These are phyloP conservation scores for Intellagama lesueurii DNA, from an alignment of 2,797 vertebrate species.

Conservation along the genomic window DNA sequence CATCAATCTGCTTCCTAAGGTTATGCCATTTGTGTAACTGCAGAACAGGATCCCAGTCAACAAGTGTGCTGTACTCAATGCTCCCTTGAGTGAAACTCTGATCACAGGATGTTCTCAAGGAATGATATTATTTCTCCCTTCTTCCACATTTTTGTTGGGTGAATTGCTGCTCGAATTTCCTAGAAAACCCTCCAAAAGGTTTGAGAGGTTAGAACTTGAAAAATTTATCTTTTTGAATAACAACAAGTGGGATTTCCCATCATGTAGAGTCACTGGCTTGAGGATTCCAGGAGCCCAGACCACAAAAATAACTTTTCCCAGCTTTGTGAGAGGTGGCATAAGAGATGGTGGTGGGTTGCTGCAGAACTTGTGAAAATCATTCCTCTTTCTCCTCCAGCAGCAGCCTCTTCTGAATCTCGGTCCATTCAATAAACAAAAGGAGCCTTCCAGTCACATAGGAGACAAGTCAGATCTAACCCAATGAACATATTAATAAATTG, in stretches of 20 bases:
- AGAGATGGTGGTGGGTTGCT: neutral
- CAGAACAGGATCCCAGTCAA: neutral
- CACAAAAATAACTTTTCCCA: too few relatives aligned
- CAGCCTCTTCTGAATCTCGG: neutral
- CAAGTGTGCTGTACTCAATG: neutral
- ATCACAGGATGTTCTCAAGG: neutral
- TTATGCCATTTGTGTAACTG: too few relatives aligned
- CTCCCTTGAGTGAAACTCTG: neutral
- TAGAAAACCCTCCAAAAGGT: too few relatives aligned
- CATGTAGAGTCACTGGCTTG: too few relatives aligned
- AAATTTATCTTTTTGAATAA: too few relatives aligned
- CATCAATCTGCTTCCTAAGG: too few relatives aligned
- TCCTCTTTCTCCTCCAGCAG: neutral
- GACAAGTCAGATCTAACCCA: neutral
- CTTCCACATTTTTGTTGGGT: neutral
- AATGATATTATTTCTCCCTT: neutral
- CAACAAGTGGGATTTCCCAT: too few relatives aligned
- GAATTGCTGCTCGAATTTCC: too few relatives aligned
- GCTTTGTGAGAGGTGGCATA: neutral
- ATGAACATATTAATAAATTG: slow-evolving; percentile 29
- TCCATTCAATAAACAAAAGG: too few relatives aligned
- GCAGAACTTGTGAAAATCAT: neutral
- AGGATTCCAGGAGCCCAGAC: too few relatives aligned
- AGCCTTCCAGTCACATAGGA: neutral
- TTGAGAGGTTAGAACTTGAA: too few relatives aligned